Evolutionary conservation across 2,113 vertebrate species (phyloP).

Genomic region (Prionailurus bengalensis): DNA sequence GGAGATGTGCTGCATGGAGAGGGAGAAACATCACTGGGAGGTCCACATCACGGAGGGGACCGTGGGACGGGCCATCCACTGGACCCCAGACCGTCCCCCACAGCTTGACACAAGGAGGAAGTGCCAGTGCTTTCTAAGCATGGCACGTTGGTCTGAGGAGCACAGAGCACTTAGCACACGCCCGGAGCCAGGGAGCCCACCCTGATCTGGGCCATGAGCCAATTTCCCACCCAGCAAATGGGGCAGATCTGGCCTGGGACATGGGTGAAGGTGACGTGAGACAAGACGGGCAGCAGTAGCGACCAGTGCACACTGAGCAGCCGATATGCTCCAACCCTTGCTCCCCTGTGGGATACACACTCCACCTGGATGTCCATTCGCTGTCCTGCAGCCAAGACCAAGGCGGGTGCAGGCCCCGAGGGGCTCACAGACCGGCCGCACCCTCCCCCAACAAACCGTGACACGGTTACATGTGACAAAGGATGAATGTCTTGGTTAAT

Average conservation of each 20-base stretch:
- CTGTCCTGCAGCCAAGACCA: not conserved
- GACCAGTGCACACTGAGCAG: not conserved
- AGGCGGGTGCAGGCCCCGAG: not conserved
- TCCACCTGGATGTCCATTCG: not conserved
- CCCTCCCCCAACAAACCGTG: not conserved
- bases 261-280: not conserved
- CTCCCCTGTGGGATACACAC: not conserved
- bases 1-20: slow-evolving; percentile 92
- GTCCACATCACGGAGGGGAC: not conserved
- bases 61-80: rapidly evolving
- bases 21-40: not conserved
- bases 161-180: not conserved
- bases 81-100: not conserved
- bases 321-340: not conserved
- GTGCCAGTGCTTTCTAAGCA: not conserved
- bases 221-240: not conserved
- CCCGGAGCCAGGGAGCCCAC: not conserved
- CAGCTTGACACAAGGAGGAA: not conserved
- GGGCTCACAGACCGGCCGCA: not conserved
- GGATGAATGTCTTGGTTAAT: rapidly evolving
- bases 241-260: not conserved
- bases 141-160: not conserved
- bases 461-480: not conserved
- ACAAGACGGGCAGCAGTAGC: not conserved
- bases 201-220: not conserved